These are phyloP conservation scores for Anagrus nilaparvatae DNA, from an alignment of 1,140 invertebrate genomes.

Conservation along the genomic window DNA sequence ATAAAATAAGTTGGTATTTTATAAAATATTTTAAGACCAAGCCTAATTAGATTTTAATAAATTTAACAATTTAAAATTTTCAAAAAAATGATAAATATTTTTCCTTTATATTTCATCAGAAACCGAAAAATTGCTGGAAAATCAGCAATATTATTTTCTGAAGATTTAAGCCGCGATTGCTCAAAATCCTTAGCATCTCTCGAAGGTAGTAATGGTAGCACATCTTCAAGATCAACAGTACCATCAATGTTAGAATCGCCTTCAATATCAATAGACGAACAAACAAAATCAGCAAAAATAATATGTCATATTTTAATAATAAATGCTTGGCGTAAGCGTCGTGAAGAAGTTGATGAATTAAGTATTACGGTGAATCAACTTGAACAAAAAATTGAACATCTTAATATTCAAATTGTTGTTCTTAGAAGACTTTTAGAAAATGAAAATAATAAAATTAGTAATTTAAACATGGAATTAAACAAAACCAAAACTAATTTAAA, in stretches of 20 bases:
- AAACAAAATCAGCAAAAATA: conserved; percentile 32
- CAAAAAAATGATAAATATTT: too few species aligned
- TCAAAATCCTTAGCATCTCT: too few species aligned
- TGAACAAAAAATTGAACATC: conserved; percentile 40
- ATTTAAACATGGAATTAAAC: conserved; percentile 43
- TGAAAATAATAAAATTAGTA: conserved; percentile 43
- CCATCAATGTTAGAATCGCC: conserved; percentile 8
- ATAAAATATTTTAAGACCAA: too few species aligned
- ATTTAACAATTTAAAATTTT: too few species aligned
- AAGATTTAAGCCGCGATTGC: too few species aligned
- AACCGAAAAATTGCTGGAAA: too few species aligned
- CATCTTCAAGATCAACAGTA: background rate
- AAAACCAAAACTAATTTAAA: conserved; percentile 39
- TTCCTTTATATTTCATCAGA: too few species aligned
- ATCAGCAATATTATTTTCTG: too few species aligned
- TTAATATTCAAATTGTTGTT: conserved; percentile 47
- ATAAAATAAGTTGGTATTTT: too few species aligned
- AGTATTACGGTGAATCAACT: conserved; percentile 36
- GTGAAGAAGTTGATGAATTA: conserved; percentile 41
- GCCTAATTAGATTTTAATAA: too few species aligned
- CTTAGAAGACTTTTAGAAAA: conserved; percentile 46
- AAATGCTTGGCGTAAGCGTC: conserved; percentile 45
- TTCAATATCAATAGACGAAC: background rate
- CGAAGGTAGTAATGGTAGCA: too few species aligned
- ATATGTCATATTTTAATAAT: conserved; percentile 42